These are phyloP conservation scores for Serranus cabrilla DNA, from an alignment of 2,797 vertebrate species.

Conservation along the genomic window DNA sequence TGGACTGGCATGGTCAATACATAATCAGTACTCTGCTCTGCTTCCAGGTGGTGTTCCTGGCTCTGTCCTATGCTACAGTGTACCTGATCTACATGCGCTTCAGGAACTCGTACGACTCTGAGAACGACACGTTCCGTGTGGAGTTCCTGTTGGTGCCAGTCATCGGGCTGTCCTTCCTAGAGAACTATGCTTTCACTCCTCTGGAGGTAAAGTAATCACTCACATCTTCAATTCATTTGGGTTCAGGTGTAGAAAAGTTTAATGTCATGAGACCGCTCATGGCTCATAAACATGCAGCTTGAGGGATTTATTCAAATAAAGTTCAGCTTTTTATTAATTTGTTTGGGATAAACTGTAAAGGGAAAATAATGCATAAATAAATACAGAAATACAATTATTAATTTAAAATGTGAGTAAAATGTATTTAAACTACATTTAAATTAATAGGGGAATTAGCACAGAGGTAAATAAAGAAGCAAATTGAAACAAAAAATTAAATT, in stretches of 20 bases:
- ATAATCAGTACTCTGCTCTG: background rate
- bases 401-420: too few relatives aligned
- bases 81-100: constrained; percentile 95
- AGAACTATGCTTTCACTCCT: constrained; percentile 92
- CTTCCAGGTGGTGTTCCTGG: constrained; percentile 92
- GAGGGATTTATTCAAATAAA: background rate
- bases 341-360: too few relatives aligned
- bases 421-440: too few relatives aligned
- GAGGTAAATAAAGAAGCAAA: too few relatives aligned
- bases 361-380: too few relatives aligned
- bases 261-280: background rate
- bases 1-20: too few relatives aligned
- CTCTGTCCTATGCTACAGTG: constrained; percentile 91
- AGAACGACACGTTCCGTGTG: constrained; percentile 93
- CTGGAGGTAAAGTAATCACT: constrained; percentile 88
- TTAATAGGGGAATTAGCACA: too few relatives aligned
- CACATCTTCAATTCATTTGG: background rate
- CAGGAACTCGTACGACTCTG: constrained; percentile 88
- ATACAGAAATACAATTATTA: too few relatives aligned
- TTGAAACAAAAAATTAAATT: too few relatives aligned
- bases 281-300: background rate
- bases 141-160: constrained; percentile 96
- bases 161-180: constrained; percentile 93
- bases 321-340: too few relatives aligned
- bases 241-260: background rate